Conservation (phyloP, 2,113 vertebrate genomes). For the Turdus rufiventris region DNA sequence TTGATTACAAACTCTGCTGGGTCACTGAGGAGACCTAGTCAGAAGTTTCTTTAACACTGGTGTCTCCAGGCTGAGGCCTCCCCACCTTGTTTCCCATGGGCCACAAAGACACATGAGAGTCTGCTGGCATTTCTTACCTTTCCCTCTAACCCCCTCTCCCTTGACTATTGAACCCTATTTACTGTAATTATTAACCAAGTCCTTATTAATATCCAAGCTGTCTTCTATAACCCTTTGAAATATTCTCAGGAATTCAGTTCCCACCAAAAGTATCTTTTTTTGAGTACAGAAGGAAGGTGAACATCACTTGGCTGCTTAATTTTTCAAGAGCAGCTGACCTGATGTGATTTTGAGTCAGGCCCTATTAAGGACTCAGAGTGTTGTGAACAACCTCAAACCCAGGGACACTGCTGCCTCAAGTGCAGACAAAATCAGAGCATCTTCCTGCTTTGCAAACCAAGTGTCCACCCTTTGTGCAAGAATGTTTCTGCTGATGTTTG, state of each 20-base stretch:
- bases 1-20: slow-evolving; percentile 32
- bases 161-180: neutral
- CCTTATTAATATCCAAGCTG: neutral
- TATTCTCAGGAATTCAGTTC: neutral
- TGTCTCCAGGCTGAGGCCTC: neutral
- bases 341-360: neutral
- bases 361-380: neutral
- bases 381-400: neutral
- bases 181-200: neutral
- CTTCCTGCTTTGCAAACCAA: neutral
- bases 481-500: neutral
- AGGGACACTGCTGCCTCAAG: fast-evolving
- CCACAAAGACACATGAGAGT: neutral
- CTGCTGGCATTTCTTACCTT: neutral
- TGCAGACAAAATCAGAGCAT: neutral
- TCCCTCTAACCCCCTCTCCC: neutral
- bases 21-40: neutral
- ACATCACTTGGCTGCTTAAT: neutral
- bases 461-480: neutral
- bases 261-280: neutral
- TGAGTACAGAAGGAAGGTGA: neutral
- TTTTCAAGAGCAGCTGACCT: neutral
- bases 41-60: neutral
- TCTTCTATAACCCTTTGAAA: neutral
- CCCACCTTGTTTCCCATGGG: neutral